Evolutionary conservation across 1,140 invertebrate genomes (phyloP).

Genomic region (Lasaia peninsularis): DNA sequence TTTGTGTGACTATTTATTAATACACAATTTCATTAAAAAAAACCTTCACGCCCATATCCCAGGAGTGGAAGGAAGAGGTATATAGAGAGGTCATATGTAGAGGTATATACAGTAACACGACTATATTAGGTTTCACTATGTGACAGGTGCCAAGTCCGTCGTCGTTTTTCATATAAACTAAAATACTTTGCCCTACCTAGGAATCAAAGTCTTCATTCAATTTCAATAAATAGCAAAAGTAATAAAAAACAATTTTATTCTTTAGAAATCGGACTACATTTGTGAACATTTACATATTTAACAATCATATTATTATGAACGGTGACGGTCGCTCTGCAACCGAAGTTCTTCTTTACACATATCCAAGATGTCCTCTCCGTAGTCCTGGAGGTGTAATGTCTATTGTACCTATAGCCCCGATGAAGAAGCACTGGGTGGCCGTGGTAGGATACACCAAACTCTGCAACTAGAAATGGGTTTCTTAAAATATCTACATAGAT

Average conservation of each 20-base stretch:
- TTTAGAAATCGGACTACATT: conserved; percentile 14
- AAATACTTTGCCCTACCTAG: too few relatives aligned
- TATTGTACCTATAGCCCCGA: conserved; percentile 21
- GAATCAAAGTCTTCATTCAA: too few relatives aligned
- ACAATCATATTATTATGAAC: conserved; percentile 17
- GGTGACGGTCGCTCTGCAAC: conserved; percentile 19
- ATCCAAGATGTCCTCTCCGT: conserved; percentile 21
- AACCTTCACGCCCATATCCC: too few relatives aligned
- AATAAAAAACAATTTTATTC: conserved; percentile 3
- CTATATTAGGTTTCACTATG: too few relatives aligned
- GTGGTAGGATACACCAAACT: conserved; percentile 17
- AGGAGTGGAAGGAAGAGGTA: too few relatives aligned
- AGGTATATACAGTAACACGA: too few relatives aligned
- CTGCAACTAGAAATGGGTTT: conserved; percentile 1
- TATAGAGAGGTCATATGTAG: too few relatives aligned
- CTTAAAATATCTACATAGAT: not conserved
- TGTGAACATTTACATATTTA: conserved; percentile 12
- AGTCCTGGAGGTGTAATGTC: conserved; percentile 19
- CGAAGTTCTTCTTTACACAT: conserved; percentile 22
- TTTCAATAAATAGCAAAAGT: not conserved
- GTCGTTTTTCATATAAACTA: too few relatives aligned
- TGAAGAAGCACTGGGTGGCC: conserved; percentile 18
- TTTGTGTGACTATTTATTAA: too few relatives aligned
- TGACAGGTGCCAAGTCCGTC: too few relatives aligned
- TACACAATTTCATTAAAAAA: too few relatives aligned